phyloP scores from a whole-genome alignment of 2,888 invertebrate genomes.

The Callinectes sapidus region DNA sequence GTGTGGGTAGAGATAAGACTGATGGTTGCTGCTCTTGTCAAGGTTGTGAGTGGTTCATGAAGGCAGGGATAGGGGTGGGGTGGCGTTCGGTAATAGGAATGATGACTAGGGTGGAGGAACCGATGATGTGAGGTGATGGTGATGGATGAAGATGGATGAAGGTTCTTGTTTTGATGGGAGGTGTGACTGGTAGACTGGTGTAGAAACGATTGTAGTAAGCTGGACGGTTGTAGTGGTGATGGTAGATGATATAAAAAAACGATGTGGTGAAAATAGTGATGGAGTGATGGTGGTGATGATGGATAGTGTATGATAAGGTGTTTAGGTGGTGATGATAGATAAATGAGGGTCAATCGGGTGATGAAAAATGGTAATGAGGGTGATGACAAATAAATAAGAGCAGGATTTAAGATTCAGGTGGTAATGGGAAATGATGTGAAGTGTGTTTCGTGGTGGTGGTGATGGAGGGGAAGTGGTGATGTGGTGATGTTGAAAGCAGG shows the following conservation, averaged over 20 bases:
- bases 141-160: neutral
- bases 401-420: neutral
- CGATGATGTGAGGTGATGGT: neutral
- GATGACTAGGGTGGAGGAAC: neutral
- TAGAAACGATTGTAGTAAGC: neutral
- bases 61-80: neutral
- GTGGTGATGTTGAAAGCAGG: neutral
- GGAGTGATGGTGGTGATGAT: neutral
- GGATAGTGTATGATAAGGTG: neutral
- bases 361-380: neutral
- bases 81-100: neutral
- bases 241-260: neutral
- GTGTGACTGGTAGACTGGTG: neutral
- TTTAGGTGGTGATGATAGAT: neutral
- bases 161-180: neutral
- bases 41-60: neutral
- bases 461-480: neutral
- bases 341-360: neutral
- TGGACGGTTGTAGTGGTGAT: neutral
- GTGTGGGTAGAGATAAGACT: neutral
- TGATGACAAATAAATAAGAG: neutral
- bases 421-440: neutral
- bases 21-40: neutral
- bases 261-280: neutral
- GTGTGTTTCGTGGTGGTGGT: neutral